Evolutionary conservation across 2,888 invertebrate species (phyloP), one percentile per base, ranked within the genome.

Genomic region (Suillia variegata): DNA sequence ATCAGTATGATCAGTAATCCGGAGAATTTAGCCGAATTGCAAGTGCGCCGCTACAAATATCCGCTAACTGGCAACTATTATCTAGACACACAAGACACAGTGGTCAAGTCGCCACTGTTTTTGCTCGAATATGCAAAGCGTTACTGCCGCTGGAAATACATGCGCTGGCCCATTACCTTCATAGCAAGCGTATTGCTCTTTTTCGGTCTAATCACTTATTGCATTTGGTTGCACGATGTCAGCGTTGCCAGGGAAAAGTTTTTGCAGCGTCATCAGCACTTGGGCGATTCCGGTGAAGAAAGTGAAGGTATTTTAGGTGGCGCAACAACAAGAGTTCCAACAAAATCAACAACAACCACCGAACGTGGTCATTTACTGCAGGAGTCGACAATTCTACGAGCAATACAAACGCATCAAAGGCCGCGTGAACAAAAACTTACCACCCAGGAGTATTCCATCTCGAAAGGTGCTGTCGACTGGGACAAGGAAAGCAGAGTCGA

Each of bases 151-250:
- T 78, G 78, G 78, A 75, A 73, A 56, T 77, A 75, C 45, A 51
- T 78, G 20, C 76, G 77, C 6, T 78, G 78, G 78, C 77, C 76
- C 57, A 67, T 77, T 50, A 73, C 78, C 49, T 75, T 78, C 49
- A 57, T 75, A 58, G 71, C 71, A 52, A 77, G 77, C 34, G 76
- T 75, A 13, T 62, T 78, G 54, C 70, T 78, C 10, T 76, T 78
- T 58, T 78, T 78, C 54, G 78, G 78, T 10, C 67, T 78, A 61
- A 78, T 78, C 66, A 77, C 77, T 45, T 78, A 78, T 62, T 77
- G 77, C 56, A 70, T 78, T 1, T 78, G 78, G 78, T 51, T 78
- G 62, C 78, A 78, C 62, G 77, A 78, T 26, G 75, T 78, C 21
- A 78, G 77, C 54, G 73, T 78, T 52, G 71, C 77, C 5, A 62